Base-by-base conservation (phyloP, 2,888 invertebrate species). In the Antitype chi region DNA sequence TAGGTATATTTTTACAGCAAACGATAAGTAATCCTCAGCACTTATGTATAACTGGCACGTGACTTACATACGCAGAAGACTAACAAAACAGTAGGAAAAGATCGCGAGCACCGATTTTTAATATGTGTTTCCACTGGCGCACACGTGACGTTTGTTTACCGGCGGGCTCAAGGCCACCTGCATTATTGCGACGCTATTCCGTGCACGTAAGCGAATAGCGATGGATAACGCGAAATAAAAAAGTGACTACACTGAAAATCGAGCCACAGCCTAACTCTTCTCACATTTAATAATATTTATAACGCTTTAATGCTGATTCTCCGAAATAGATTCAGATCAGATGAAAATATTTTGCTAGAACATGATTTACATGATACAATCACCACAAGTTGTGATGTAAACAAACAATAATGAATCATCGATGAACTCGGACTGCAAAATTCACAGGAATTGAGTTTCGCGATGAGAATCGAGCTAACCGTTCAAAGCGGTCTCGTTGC, bases 111-210 rank as follows among this genome's bases (percentile, higher is more conserved):
- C 88, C 87, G 90, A 91, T 90, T 91, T 91, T 91, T 89, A 84
- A 83, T 88, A 85, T 85, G 80, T 80, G 80, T 81, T 80, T 82
- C 82, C 76, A 87, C 87, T 73, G 85, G 88, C 86, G 85, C 79
- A 90, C 95, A 96, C 95, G 95, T 95, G 96, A 95, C 94, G 91
- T 91, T 90, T 95, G 95, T 95, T 95, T 95, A 94, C 95, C 91
- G 92, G 88, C 90, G 90, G 88, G 80, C 89, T 91, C 95, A 96
- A 96, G 95, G 96, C 91, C 95, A 87, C 88, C 80, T 92, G 94
- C 94, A 94, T 89, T 92, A 94, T 90, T 94, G 95, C 95, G 96
- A 93, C 95, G 95, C 91, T 91, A 91, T 92, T 91, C 92, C 86
- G 89, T 90, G 90, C 93, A 93, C 93, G 93, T 91, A 90, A 90